Evolutionary conservation across 2,113 vertebrate genomes (phyloP), one percentile per base, ranked within the genome.

Genomic region (Clinocottus analis): DNA sequence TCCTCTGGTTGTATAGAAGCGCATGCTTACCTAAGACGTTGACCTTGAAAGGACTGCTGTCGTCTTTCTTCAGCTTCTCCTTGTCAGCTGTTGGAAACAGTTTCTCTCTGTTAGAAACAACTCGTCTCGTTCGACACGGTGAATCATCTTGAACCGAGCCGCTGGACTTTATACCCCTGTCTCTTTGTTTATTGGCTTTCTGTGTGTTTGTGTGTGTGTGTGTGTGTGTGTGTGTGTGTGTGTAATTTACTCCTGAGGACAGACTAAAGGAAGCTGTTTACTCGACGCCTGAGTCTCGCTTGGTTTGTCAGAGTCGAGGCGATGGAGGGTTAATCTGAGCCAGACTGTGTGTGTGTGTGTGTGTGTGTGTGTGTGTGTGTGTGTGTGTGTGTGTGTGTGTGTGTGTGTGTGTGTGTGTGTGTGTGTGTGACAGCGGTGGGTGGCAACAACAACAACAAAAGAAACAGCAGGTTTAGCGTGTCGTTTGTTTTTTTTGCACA

Each of bases 11-110:
- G n/a, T n/a, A n/a, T n/a, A n/a, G n/a, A n/a, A n/a, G n/a, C n/a
- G n/a, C n/a, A n/a, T n/a, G n/a, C 82, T 89, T 66, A 94, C 94
- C 94, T 5, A 91, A 70, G 33, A 88, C 56, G 27, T 92, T 91
- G 0, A 89, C 84, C 85, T 94, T 94, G 78, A 92, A 94, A 4
- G 76, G 81, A n/a, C 79, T 75, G 73, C 85, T 86, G 75, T 93
- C 93, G 12, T 94, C 94, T 60, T 92, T 94, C 91, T 91, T 94
- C 55, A 61, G 41, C 16, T 92, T 93, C 14, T 94, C 93, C 75
- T 93, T 93, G 61, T 94, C 93, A 33, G 90, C 91, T 90, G 89
- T 49, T 43, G 47, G 65, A 77, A 39, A 43, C 3, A 70, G 2
- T 16, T 45, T 33, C 33, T n/a, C n/a, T n/a, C n/a, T n/a, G n/a